phyloP scores from a whole-genome alignment of 2,797 vertebrate species.

The Trachurus trachurus region DNA sequence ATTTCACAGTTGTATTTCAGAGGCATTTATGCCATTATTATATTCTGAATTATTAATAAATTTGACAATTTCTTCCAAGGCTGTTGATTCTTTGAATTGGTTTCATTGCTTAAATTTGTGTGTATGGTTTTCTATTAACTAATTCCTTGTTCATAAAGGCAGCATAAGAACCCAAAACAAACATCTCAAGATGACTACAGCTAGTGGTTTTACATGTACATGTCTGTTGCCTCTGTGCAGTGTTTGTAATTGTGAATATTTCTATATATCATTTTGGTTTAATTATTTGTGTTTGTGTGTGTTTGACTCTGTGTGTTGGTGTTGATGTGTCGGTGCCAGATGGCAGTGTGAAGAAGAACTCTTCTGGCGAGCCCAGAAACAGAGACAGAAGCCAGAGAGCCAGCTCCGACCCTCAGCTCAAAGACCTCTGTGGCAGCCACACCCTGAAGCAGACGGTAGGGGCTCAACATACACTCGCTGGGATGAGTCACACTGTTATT shows the following conservation, averaged over 20 bases:
- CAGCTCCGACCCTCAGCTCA: conserved; percentile 85
- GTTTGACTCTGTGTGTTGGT: conserved; percentile 34
- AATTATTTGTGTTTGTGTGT: conserved; percentile 40
- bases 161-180: neutral
- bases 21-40: conserved; percentile 18
- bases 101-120: conserved; percentile 28
- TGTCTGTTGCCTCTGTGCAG: conserved; percentile 29
- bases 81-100: conserved; percentile 18
- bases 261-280: conserved; percentile 42
- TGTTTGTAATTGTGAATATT: conserved; percentile 27
- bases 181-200: neutral
- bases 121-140: neutral
- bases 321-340: conserved; percentile 77
- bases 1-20: conserved; percentile 22
- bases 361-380: conserved; percentile 76
- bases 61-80: neutral
- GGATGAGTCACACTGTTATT: conserved; percentile 52
- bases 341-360: conserved; percentile 86
- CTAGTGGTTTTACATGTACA: conserved; percentile 4
- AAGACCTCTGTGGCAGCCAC: conserved; percentile 79
- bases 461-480: conserved; percentile 5
- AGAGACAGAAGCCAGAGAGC: conserved; percentile 85
- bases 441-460: conserved; percentile 84
- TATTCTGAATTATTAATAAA: conserved; percentile 33
- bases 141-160: neutral